Evolutionary conservation across 2,113 vertebrate genomes (phyloP), one percentile per base, ranked within the genome.

Genomic region (Carassius auratus): DNA sequence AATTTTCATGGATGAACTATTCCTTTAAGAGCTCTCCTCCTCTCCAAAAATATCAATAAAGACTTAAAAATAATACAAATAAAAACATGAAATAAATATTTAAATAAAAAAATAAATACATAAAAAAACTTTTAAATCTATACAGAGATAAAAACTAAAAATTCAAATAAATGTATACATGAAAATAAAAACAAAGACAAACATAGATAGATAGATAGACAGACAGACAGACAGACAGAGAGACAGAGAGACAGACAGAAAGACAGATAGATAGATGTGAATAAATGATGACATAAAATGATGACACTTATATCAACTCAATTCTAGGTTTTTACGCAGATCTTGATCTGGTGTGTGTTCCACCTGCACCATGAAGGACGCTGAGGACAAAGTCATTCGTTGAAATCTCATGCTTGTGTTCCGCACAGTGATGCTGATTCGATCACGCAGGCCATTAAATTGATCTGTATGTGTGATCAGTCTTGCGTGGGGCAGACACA

Each of bases 401-500:
- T 6, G 26, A 71, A 59, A 71, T 73, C 21, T 69, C 45, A 26
- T 8, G 3, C 80, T 69, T 12, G 21, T 38, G 36, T 17, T 36
- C 66, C 8, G 3, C 14, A 38, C 17, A 23, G 12, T 12, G 71
- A 69, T 45, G 86, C 85, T 89, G 89, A 91, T 91, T 91, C 90
- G 83, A 84, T 91, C 86, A 90, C 86, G 87, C 87, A 52, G 86
- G 81, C 89, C 83, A 86, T 88, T 88, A 91, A 90, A 93, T 87
- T 90, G 90, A 92, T 93, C 90, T 87, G 90, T 92, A 90, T 93
- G 88, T 90, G 90, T 89, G 88, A 90, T 87, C 76, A 77, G 81
- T 77, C 82, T 68, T 83, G 76, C 59, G 85, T 85, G 71, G 50
- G 30, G 26, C 85, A 73, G 48, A 90, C 84, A 86, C 84, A 38